Conservation (phyloP, 2,797 vertebrate species). For the Lepilemur ruficaudatus region DNA sequence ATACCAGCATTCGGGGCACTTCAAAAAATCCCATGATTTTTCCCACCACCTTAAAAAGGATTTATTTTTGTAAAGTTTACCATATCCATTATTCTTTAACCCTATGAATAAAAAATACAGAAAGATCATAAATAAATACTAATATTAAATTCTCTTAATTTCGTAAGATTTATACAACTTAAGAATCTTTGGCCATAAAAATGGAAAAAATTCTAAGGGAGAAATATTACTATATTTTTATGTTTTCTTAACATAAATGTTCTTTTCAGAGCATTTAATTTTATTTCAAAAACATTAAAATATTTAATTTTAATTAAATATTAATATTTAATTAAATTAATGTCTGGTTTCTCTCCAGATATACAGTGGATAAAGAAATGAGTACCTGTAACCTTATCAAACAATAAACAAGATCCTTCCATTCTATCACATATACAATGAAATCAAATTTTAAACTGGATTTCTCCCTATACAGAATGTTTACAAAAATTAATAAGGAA, state of each 20-base stretch:
- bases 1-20: neutral
- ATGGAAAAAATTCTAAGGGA: neutral
- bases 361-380: neutral
- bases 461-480: neutral
- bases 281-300: constrained; percentile 47
- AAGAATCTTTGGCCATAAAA: constrained; percentile 4
- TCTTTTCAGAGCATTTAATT: neutral
- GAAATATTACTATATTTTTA: neutral
- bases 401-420: neutral
- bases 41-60: neutral
- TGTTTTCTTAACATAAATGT: neutral
- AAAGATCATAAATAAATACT: neutral
- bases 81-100: neutral
- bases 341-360: neutral
- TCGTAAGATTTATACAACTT: neutral
- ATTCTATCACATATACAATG: neutral
- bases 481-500: constrained; percentile 2
- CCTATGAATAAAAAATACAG: neutral
- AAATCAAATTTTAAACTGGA: constrained; percentile 6
- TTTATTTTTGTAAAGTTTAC: neutral
- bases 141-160: constrained; percentile 13
- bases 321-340: too few relatives aligned
- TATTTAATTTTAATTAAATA: neutral
- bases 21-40: neutral
- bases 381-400: neutral